Base-by-base conservation (phyloP, 2,797 vertebrate species). In the Melanogrammus aeglefinus region DNA sequence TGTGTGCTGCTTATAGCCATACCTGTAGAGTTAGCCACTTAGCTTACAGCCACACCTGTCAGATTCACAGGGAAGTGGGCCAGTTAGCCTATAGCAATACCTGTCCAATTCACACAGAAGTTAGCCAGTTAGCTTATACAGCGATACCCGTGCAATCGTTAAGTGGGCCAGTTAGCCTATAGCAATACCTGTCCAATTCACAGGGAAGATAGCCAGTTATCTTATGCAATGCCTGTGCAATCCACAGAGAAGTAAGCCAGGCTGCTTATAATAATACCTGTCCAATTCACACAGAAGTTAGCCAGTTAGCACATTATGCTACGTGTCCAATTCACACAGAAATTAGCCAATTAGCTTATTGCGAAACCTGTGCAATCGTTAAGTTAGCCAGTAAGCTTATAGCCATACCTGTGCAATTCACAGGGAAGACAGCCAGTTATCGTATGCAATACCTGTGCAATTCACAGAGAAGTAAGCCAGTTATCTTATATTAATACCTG, bases 91-190 rank as follows among this genome's bases (percentile, higher is more conserved):
- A 94, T 79, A 82, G 63, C 24, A 1, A n/a, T 27, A n/a, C 38
- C 0, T 39, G 38, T 39, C 36, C 57, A 66, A 9, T 66, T 66
- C 81, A 82, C 10, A 44, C 10, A 18, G 74, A 74, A 38, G 84
- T 83, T 78, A n/a, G 81, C 86, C 87, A 85, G 87, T 90, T 86
- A 86, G 79, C n/a, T n/a, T n/a, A n/a, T n/a, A n/a, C n/a, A n/a
- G n/a, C n/a, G n/a, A n/a, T n/a, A n/a, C n/a, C n/a, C n/a, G n/a
- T n/a, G n/a, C n/a, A n/a, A n/a, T n/a, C n/a, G n/a, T n/a, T n/a
- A n/a, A n/a, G n/a, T n/a, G n/a, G n/a, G n/a, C 31, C 31, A 33
- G 31, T 33, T 33, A 33, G 31, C 2, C 4, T 3, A 33, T 33
- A 33, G 31, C 31, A 2, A 33, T 33, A 33, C 31, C 31, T 33